These are phyloP conservation scores for Sander vitreus DNA, from an alignment of 2,113 vertebrate genomes.

Conservation along the genomic window DNA sequence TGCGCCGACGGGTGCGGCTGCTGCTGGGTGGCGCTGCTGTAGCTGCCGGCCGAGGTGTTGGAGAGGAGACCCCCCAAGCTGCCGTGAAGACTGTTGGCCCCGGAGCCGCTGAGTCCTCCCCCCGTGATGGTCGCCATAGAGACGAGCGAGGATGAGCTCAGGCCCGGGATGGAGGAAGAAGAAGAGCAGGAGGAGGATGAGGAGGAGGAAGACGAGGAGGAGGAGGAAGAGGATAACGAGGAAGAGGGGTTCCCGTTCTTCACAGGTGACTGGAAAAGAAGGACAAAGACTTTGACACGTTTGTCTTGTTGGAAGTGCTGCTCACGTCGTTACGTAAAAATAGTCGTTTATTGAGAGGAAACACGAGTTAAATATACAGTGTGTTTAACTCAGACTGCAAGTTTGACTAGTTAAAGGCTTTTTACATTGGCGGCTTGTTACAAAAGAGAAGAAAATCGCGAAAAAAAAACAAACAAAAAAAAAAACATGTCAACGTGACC, in stretches of 20 bases:
- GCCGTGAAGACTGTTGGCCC: slow-evolving; percentile 67
- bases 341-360: not conserved
- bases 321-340: not conserved
- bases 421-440: not conserved
- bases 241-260: slow-evolving; percentile 92
- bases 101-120: slow-evolving; percentile 54
- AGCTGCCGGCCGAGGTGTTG: slow-evolving; percentile 79
- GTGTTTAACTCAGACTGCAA: not conserved
- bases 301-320: not conserved
- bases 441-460: not conserved
- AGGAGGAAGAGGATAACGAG: slow-evolving; percentile 83
- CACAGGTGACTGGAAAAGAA: slow-evolving; percentile 86
- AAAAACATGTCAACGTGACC: too few relatives aligned
- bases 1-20: slow-evolving; percentile 62
- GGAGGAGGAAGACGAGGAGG: slow-evolving; percentile 77
- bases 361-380: not conserved
- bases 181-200: slow-evolving; percentile 81
- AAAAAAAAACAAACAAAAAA: too few relatives aligned
- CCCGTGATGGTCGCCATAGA: slow-evolving; percentile 76
- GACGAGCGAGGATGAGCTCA: slow-evolving; percentile 79
- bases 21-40: slow-evolving; percentile 84
- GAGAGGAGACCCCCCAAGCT: slow-evolving; percentile 71
- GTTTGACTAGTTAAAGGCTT: not conserved
- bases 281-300: not conserved
- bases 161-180: slow-evolving; percentile 79